Base-by-base conservation (phyloP, 2,888 invertebrate genomes). In the Luperina nickerlii region DNA sequence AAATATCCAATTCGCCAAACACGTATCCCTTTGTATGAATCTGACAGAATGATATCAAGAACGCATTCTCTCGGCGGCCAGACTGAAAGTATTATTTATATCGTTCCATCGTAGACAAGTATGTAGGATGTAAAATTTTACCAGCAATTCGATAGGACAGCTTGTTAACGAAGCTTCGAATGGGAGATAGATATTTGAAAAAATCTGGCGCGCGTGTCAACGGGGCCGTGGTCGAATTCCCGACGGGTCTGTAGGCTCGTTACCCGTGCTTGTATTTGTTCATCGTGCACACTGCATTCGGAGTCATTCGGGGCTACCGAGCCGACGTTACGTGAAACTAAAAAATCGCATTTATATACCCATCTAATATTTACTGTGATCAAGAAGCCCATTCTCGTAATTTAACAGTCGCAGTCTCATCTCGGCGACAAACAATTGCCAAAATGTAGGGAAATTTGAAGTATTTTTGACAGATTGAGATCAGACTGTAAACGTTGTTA, bases 211-310 rank as follows among this genome's bases (percentile, higher is more conserved):
- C 67, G 48, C 38, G 79, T 88, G 86, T 78, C 86, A 86, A 82
- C 81, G 78, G 57, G 73, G 51, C 76, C 71, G 71, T 79, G 84
- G 76, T 77, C 68, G 38, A 80, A 84, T 81, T 82, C 84, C 82
- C 90, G 38, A 0, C 72, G 88, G 86, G 45, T 62, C 20, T 38
- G 80, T 62, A 48, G 76, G 75, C 91, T 93, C 93, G 93, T 93
- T 93, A 93, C 78, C 86, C 62, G 76, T 85, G 88, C 89, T 93
- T 93, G 93, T 92, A 82, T 91, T 91, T 91, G 90, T 89, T 86
- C 90, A 90, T 87, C 72, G 81, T 62, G 84, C 67, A 7, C 75
- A n/a, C 60, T 76, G 79, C 76, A 69, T 77, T 76, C 80, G 65
- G 20, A 20, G 20, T 71, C 48, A 69, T 77, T 82, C 71, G 48